Evolutionary conservation across 2,888 invertebrate species (phyloP), one percentile per base, ranked within the genome.

Genomic region (Pyrocoelia pectoralis): DNA sequence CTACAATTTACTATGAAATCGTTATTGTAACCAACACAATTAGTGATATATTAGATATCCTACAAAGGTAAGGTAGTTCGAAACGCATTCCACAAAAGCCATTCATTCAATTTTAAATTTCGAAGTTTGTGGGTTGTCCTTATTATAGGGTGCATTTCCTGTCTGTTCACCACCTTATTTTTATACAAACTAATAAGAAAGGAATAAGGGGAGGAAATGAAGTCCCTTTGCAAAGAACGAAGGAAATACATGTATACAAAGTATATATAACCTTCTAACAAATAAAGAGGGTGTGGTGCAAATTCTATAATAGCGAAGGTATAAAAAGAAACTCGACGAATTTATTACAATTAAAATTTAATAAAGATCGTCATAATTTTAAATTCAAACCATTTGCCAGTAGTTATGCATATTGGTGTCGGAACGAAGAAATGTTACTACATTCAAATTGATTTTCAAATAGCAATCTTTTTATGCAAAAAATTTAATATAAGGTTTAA

Each of bases 111-210:
- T 18, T 58, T 63, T 62, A 62, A 46, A 50, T 56, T 57, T 28
- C 24, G 46, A 9, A 57, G 58, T 63, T 65, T 61, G 65, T 65
- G 60, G 61, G 65, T 57, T 65, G 60, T 56, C 43, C 51, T 54
- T 60, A 61, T 65, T 61, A 65, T 49, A 50, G 56, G 61, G 60
- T 28, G 56, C 61, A 59, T 65, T 65, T 65, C 65, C 65, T 65
- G 65, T 61, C 60, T 65, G 46, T 65, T 65, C 55, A 55, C 46
- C 58, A 51, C 51, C 58, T 55, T 54, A 43, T 63, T 58, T 57
- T 63, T 59, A 54, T 58, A 28, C 51, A 46, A 54, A 55, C 63
- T 63, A 63, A 63, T 63, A 63, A 54, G 58, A 55, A 62, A 29
- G 49, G 49, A 49, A 63, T 46, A 19, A 51, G 52, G 49, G 55